A percentile compares a stretch with the other conserved stretches of the same genome.
phyloP scores from a whole-genome alignment of 2,113 vertebrate species.

The Ceyx margarethae region DNA sequence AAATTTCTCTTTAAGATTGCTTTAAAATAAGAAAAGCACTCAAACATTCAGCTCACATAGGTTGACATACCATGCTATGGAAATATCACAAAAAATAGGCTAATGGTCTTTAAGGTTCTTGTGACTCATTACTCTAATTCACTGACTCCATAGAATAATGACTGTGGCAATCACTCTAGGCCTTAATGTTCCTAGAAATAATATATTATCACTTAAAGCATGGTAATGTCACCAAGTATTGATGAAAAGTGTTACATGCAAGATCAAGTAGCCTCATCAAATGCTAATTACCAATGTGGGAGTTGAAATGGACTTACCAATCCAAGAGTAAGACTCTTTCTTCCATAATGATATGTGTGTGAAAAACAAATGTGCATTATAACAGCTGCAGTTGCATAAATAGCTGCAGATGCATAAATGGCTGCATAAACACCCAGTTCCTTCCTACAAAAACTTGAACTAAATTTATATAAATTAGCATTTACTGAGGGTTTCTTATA shows the following conservation, averaged over 20 bases:
- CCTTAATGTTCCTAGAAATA: constrained; percentile 47
- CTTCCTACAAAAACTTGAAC: constrained; percentile 14
- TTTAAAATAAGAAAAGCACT: not conserved
- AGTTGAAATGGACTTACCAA: not conserved
- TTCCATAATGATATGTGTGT: not conserved
- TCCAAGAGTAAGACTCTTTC: constrained; percentile 11
- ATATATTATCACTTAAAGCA: constrained; percentile 31
- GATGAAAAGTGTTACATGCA: not conserved
- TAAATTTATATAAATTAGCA: constrained; percentile 2
- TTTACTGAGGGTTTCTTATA: not conserved
- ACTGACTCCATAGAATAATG: constrained; percentile 50
- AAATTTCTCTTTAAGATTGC: constrained; percentile 48
- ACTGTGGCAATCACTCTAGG: constrained; percentile 29
- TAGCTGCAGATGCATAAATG: constrained; percentile 44
- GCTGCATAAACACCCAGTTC: constrained; percentile 37
- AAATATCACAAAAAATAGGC: constrained; percentile 17
- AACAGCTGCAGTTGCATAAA: constrained; percentile 52
- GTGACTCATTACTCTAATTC: not conserved
- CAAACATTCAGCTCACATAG: not conserved
- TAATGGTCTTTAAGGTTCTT: not conserved
- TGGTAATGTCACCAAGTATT: not conserved
- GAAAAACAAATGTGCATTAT: constrained; percentile 2
- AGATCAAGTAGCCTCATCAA: constrained; percentile 42
- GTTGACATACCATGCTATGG: not conserved
- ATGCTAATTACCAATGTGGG: constrained; percentile 36